Evolutionary conservation across 2,888 invertebrate species (phyloP), one percentile per base, ranked within the genome.

Genomic region (Philopedon plagiatum): DNA sequence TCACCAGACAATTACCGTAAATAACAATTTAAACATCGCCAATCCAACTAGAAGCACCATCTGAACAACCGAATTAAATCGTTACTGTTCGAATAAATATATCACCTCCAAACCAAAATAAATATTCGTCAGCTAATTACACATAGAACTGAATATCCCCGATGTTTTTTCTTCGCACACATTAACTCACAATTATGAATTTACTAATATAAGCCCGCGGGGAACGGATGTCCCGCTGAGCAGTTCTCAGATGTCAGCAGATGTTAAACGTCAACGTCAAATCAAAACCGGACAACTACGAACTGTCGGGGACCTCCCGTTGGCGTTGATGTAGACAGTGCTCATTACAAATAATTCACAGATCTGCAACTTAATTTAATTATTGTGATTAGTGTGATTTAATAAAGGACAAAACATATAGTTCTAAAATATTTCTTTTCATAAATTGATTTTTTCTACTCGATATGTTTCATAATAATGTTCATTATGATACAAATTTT

Each of bases 231-330:
- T 79, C 78, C 79, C 79, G 79, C 80, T 78, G 79, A 76, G 75
- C 76, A 75, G 74, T 62, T 74, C 76, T 78, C 79, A 79, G 79
- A 73, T 76, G 76, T 79, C 51, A 54, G 73, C 81, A 81, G 80
- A 81, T 81, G 81, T 79, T 79, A 71, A 73, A 77, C 76, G 76
- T 81, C 79, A 80, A 78, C 79, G 80, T 80, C 81, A 79, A 75
- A 76, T 75, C 75, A 76, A 76, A 76, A 76, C 75, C 75, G 78
- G 78, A 79, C 78, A 78, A 76, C 57, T 70, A 70, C 49, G 70
- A 39, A 70, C 75, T 78, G 76, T 68, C 73, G 67, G 58, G 56
- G 75, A 75, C 75, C 75, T 71, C 75, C 75, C 75, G 75, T 69
- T 68, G 77, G 57, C 63, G 62, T 21, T 56, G 29, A 57, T 70